A percentile compares a stretch with the other conserved stretches of the same genome.
These are phyloP conservation scores for Carollia perspicillata DNA, from an alignment of 2,113 vertebrate genomes.

Conservation along the genomic window DNA sequence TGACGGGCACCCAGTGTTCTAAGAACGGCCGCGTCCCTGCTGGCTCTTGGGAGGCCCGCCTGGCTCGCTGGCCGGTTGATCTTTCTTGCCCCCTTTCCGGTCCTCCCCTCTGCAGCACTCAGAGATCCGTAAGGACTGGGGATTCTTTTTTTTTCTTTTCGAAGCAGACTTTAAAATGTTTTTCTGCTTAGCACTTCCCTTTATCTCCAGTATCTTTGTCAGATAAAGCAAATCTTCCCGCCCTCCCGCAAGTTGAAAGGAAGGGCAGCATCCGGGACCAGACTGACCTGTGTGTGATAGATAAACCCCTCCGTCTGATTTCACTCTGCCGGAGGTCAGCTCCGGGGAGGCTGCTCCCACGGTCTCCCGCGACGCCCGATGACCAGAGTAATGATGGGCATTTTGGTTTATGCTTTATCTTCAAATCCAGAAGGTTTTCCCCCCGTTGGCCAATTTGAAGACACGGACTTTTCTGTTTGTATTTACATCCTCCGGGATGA, in stretches of 20 bases:
- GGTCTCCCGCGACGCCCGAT: not conserved
- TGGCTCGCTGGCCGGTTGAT: not conserved
- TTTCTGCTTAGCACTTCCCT: not conserved
- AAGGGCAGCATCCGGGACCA: not conserved
- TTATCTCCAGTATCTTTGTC: slow-evolving; percentile 8
- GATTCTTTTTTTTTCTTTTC: not conserved
- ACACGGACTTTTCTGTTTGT: not conserved
- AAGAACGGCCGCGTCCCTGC: not conserved
- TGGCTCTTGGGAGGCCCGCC: not conserved
- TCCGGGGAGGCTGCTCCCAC: not conserved
- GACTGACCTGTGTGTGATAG: not conserved
- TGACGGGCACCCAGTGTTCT: not conserved
- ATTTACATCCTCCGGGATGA: not conserved
- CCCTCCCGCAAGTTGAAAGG: not conserved
- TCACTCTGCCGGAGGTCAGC: not conserved
- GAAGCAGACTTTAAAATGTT: not conserved
- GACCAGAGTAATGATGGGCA: not conserved
- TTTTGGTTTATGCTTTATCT: not conserved
- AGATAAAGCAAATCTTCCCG: not conserved
- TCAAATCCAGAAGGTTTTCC: not conserved
- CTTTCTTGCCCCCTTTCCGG: not conserved
- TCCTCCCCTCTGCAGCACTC: not conserved
- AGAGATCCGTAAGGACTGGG: not conserved
- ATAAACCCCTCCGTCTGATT: not conserved
- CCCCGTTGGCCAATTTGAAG: not conserved